Conservation (phyloP, 2,888 invertebrate species). For the Lutraria lutraria region DNA sequence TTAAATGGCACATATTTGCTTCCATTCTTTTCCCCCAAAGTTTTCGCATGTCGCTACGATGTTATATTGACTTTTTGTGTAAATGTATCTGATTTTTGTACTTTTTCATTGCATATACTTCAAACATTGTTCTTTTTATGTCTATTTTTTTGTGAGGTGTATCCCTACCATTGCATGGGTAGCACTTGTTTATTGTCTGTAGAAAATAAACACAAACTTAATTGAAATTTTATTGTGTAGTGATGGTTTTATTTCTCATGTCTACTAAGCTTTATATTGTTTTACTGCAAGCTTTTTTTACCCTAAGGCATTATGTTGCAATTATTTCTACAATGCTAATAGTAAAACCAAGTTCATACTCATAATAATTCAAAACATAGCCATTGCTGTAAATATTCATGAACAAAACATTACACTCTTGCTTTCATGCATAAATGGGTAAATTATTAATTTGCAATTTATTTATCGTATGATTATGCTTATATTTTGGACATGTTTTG, state of each 20-base stretch:
- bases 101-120: not conserved
- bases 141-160: not conserved
- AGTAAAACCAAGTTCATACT: not conserved
- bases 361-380: too few relatives aligned
- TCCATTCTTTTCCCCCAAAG: not conserved
- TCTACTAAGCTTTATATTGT: not conserved
- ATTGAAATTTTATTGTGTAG: not conserved
- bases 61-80: not conserved
- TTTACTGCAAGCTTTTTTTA: not conserved
- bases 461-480: too few relatives aligned
- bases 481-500: too few relatives aligned
- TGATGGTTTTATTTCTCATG: not conserved
- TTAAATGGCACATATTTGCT: conserved; percentile 9
- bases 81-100: not conserved
- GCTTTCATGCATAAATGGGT: too few relatives aligned
- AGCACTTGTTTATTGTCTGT: conserved; percentile 6
- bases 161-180: not conserved
- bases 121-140: not conserved
- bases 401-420: too few relatives aligned
- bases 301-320: not conserved
- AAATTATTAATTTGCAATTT: too few relatives aligned
- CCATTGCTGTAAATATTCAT: too few relatives aligned
- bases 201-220: not conserved
- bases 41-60: not conserved
- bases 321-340: not conserved